Evolutionary conservation across 2,797 vertebrate genomes (phyloP).

Genomic region (Artibeus lituratus): DNA sequence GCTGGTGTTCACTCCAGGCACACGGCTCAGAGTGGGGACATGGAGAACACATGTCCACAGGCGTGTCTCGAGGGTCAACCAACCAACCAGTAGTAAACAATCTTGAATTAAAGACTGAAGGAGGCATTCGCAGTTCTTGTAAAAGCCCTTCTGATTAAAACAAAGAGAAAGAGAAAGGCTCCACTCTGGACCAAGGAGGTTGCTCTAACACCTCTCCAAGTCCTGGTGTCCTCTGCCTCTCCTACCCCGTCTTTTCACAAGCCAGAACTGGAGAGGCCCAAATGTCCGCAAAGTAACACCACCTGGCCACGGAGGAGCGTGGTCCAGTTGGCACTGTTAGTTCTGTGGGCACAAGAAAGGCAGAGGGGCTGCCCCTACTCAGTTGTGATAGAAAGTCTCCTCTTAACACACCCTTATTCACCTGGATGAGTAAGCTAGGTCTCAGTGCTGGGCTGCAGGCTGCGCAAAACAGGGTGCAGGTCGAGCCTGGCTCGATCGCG

Average conservation of each 20-base stretch:
- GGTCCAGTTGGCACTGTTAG: background rate
- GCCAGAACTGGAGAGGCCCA: background rate
- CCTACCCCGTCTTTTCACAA: background rate
- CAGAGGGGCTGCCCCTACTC: background rate
- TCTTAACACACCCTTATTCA: background rate
- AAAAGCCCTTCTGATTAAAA: background rate
- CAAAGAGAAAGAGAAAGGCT: background rate
- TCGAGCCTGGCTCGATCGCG: background rate
- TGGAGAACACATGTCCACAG: background rate
- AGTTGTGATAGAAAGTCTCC: background rate
- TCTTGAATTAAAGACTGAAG: background rate
- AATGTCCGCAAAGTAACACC: background rate
- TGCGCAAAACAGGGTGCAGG: accelerated
- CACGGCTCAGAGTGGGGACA: background rate
- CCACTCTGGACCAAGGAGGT: background rate
- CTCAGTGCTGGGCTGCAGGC: background rate
- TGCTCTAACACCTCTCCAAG: background rate
- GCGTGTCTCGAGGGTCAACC: background rate
- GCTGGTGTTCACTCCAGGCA: background rate
- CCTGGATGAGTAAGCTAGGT: background rate
- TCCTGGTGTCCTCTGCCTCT: background rate
- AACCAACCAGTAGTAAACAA: too few species aligned
- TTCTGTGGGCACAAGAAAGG: too few species aligned
- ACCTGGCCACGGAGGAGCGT: accelerated
- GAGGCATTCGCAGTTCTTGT: background rate